phyloP scores from a whole-genome alignment of 2,888 invertebrate genomes.

The Hanleya hanleyi region DNA sequence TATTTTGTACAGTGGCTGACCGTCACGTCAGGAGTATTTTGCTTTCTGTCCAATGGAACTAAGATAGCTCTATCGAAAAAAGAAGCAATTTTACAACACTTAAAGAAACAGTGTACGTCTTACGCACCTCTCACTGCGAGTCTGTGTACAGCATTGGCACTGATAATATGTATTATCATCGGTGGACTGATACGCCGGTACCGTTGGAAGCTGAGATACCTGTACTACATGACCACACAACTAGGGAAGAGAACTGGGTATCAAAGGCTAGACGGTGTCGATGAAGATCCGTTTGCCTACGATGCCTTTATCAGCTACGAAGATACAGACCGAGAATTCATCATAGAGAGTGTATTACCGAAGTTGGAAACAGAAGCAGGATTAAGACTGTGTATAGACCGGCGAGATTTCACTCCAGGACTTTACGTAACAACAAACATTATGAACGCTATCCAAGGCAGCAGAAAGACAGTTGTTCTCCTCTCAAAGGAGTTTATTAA shows the following conservation, averaged over 20 bases:
- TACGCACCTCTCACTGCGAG: background rate
- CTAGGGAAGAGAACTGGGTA: constrained; percentile 26
- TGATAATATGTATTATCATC: background rate
- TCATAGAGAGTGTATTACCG: constrained; percentile 32
- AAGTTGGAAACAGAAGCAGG: constrained; percentile 24
- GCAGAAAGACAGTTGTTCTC: constrained; percentile 35
- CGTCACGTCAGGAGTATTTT: background rate
- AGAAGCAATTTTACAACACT: background rate
- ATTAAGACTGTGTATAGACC: constrained; percentile 31
- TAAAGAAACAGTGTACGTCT: background rate
- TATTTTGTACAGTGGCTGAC: constrained; percentile 34
- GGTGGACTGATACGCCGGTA: constrained; percentile 23
- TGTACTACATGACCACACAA: constrained; percentile 29
- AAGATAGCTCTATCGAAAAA: background rate
- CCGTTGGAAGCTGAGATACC: constrained; percentile 36
- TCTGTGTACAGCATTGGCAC: background rate
- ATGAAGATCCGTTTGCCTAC: constrained; percentile 20
- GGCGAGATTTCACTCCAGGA: constrained; percentile 35
- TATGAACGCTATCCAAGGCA: constrained; percentile 34
- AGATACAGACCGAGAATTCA: constrained; percentile 24
- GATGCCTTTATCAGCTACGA: constrained; percentile 40
- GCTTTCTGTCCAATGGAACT: background rate
- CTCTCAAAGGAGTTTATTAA: constrained; percentile 27
- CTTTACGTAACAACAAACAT: constrained; percentile 35
- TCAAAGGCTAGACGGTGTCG: constrained; percentile 19